Percentiles rank a stretch among this genome's conserved stretches.
Evolutionary conservation across 2,113 vertebrate genomes (phyloP).

Genomic region (Rhombomys opimus): DNA sequence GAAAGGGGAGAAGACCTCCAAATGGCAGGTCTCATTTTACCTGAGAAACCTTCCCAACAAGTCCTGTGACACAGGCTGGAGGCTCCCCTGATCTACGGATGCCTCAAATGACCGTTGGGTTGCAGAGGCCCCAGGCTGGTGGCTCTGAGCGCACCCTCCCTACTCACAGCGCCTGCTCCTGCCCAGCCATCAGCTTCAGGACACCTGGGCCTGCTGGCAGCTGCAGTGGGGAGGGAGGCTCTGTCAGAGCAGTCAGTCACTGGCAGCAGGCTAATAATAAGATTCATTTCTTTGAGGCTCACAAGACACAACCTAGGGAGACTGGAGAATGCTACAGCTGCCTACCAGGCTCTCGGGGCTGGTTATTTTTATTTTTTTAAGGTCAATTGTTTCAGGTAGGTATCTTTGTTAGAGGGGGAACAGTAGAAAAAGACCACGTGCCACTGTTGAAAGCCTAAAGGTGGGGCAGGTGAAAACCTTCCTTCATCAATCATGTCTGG

Average conservation of each 20-base stretch:
- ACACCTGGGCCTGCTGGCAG: constrained; percentile 33
- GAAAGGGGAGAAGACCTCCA: not conserved
- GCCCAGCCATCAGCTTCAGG: not conserved
- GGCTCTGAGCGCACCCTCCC: not conserved
- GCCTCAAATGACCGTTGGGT: not conserved
- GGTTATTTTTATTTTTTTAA: constrained; percentile 78
- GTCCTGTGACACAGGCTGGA: not conserved
- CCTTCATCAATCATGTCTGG: not conserved
- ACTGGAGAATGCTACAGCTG: constrained; percentile 61
- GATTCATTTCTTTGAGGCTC: constrained; percentile 69
- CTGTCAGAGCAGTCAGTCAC: constrained; percentile 20
- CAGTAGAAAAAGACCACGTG: constrained; percentile 13
- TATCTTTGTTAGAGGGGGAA: constrained; percentile 66
- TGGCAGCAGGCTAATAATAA: constrained; percentile 62
- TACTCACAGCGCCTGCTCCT: no score
- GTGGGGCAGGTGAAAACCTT: constrained; percentile 10
- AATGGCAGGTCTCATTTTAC: not conserved
- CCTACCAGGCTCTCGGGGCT: constrained; percentile 50
- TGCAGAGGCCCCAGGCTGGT: not conserved
- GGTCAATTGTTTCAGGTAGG: constrained; percentile 71
- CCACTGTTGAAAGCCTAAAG: constrained; percentile 38
- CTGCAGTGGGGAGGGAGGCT: not conserved
- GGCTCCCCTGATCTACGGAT: not conserved
- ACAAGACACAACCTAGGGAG: constrained; percentile 34
- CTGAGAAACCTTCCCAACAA: not conserved